These are phyloP conservation scores for Melanotaenia trifasciata DNA, from an alignment of 2,797 vertebrate genomes.

Conservation along the genomic window DNA sequence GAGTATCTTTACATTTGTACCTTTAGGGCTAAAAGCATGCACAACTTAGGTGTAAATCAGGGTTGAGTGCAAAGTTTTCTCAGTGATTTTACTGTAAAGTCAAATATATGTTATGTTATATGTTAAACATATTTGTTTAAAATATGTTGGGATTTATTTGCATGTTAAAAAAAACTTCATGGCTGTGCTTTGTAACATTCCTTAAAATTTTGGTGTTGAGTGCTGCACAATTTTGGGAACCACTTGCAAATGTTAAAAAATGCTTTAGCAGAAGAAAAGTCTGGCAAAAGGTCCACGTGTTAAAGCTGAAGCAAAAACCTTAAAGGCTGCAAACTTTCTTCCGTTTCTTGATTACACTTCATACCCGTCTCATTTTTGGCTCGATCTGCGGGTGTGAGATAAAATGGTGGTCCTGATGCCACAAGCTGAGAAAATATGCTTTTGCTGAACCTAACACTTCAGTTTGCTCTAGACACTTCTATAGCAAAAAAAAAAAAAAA, in stretches of 20 bases:
- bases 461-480: constrained; percentile 61
- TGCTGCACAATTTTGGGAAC: constrained; percentile 11
- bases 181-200: not conserved
- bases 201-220: constrained; percentile 26
- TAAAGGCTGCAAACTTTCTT: constrained; percentile 36
- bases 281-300: constrained; percentile 25
- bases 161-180: not conserved
- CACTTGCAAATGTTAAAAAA: constrained; percentile 4
- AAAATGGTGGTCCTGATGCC: constrained; percentile 24
- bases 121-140: not conserved
- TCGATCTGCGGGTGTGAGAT: constrained; percentile 35
- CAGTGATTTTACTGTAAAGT: not conserved
- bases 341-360: constrained; percentile 23
- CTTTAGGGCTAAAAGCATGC: constrained; percentile 35
- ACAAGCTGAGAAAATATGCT: constrained; percentile 27
- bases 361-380: constrained; percentile 68
- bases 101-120: no score
- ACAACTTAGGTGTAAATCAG: constrained; percentile 9
- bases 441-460: constrained; percentile 12
- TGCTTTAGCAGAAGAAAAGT: constrained; percentile 23
- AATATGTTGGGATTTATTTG: constrained; percentile 9
- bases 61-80: constrained; percentile 2
- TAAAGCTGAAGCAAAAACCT: constrained; percentile 61
- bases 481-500: not conserved
- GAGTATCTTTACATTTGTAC: constrained; percentile 61